Base-by-base conservation (phyloP, 2,888 invertebrate genomes). In the Ectemnius cavifrons region DNA sequence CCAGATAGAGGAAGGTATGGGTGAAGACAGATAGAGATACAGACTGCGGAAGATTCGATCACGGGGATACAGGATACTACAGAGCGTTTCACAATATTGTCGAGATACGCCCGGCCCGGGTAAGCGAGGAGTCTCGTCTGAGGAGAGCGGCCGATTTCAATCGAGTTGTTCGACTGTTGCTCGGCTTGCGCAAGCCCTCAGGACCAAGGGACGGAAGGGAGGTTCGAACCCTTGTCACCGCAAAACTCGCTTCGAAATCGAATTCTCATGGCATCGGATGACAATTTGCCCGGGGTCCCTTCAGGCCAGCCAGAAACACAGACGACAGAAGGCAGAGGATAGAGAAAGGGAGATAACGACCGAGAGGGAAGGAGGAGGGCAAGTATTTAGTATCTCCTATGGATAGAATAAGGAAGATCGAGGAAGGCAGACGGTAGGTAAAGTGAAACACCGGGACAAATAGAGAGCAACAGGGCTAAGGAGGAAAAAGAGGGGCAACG, bases 181-280 rank as follows among this genome's bases (percentile, higher is more conserved):
- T 37, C 37, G 37, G 23, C 23, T 8, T 6, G 65, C 63, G 71
- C 23, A 23, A 23, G 23, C 23, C 23, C 23, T 23, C 23, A 70
- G 61, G 63, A 49, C 20, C 47, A 46, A 58, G 28, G 28, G 64
- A 61, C 59, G 71, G 58, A 65, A 20, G 47, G 66, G 64, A 68
- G 72, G 66, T 74, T 60, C 63, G 68, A 74, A 83, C 84, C 84
- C 84, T 81, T 64, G 81, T 83, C 83, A 83, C 83, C 80, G 71
- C 83, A 82, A 77, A 82, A 81, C 79, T 85, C 86, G 79, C 80
- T 82, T 23, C 82, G 87, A 87, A 89, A 89, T 89, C 88, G 88
- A 88, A 89, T 88, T 90, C 90, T 87, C 89, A 89, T 86, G 87
- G 88, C 89, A 90, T 90, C 89, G 88, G 87, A 89, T 90, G 89